These are phyloP conservation scores for Rhinella marina DNA, from an alignment of 2,797 vertebrate genomes.

Conservation along the genomic window DNA sequence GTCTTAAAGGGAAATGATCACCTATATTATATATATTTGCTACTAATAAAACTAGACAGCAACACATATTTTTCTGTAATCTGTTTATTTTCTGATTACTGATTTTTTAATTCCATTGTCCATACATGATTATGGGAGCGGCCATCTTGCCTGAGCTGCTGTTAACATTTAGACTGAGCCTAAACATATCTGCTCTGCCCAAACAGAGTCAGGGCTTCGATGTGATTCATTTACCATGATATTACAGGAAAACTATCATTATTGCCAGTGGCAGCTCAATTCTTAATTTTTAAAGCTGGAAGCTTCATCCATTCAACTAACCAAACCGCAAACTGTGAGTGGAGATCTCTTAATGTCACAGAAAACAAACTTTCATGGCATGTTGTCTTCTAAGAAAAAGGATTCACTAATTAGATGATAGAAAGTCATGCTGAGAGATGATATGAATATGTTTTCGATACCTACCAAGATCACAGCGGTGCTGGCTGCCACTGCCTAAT, in stretches of 20 bases:
- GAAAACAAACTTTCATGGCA: slow-evolving; percentile 77
- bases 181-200: no score
- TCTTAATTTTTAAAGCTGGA: neutral
- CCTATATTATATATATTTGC: no score
- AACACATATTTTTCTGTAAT: no score
- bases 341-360: slow-evolving; percentile 73
- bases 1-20: no score
- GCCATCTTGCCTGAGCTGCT: no score
- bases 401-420: slow-evolving; percentile 80
- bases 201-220: neutral
- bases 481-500: slow-evolving; percentile 76
- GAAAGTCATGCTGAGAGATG: slow-evolving; percentile 78
- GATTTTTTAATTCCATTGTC: neutral
- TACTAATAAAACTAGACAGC: no score
- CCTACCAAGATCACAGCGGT: slow-evolving; percentile 76
- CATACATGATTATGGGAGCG: neutral
- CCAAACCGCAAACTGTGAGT: slow-evolving; percentile 64
- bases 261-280: neutral
- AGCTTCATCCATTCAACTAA: slow-evolving; percentile 9
- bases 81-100: no score
- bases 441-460: slow-evolving; percentile 78
- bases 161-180: no score
- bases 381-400: slow-evolving; percentile 75
- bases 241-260: neutral
- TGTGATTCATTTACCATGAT: neutral